Evolutionary conservation across 1,140 invertebrate genomes (phyloP).

Genomic region (Drosophila pandora): DNA sequence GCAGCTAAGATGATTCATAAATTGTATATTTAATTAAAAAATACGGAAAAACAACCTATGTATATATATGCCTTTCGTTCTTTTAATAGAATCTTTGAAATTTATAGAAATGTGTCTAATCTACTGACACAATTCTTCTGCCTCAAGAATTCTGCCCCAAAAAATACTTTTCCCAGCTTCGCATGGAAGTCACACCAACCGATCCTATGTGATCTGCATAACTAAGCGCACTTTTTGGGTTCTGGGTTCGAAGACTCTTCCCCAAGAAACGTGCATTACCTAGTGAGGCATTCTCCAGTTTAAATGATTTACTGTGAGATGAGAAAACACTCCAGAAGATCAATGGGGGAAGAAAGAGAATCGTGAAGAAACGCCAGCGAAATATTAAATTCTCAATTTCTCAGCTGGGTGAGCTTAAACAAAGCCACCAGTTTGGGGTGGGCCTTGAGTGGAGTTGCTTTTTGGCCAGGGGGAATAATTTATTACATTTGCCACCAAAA

Average conservation of each 20-base stretch:
- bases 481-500: constrained; percentile 14
- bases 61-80: background rate
- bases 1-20: constrained; percentile 26
- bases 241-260: background rate
- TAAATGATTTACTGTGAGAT: constrained; percentile 49
- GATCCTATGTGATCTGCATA: constrained; percentile 42
- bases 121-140: constrained; percentile 34
- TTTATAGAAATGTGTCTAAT: constrained; percentile 4
- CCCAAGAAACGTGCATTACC: constrained; percentile 19
- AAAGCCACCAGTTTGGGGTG: background rate
- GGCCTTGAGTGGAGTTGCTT: constrained; percentile 17
- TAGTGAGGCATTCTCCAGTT: constrained; percentile 23
- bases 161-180: constrained; percentile 24
- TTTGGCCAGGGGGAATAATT: constrained; percentile 27
- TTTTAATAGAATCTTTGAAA: background rate
- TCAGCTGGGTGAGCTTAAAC: constrained; percentile 34
- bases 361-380: constrained; percentile 27
- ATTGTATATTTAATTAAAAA: constrained; percentile 2
- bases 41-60: background rate
- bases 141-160: background rate
- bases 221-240: constrained; percentile 8
- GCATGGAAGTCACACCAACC: background rate
- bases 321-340: constrained; percentile 42
- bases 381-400: constrained; percentile 42
- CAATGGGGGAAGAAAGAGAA: constrained; percentile 7